These are phyloP conservation scores for Rhagonycha lutea DNA, from an alignment of 2,888 invertebrate species.

Conservation along the genomic window DNA sequence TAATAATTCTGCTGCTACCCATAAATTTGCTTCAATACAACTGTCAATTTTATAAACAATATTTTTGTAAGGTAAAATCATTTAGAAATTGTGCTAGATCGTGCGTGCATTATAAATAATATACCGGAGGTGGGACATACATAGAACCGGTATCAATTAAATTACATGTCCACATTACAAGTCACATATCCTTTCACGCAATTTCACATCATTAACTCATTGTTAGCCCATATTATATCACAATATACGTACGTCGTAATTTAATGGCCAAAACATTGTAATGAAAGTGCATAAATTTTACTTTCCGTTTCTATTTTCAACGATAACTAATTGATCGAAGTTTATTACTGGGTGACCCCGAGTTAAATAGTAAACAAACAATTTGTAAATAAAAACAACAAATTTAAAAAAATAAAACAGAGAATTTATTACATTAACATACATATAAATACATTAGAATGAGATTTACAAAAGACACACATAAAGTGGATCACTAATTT, in stretches of 20 bases:
- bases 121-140: background rate
- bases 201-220: slow-evolving; percentile 6
- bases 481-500: slow-evolving; percentile 21
- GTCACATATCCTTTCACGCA: slow-evolving; percentile 18
- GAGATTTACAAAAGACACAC: slow-evolving; percentile 23
- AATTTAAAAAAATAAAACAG: slow-evolving; percentile 29
- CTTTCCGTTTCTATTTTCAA: background rate
- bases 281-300: slow-evolving; percentile 4
- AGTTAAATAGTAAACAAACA: background rate
- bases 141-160: background rate
- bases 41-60: background rate
- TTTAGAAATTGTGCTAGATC: slow-evolving; percentile 9
- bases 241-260: slow-evolving; percentile 1
- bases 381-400: slow-evolving; percentile 10
- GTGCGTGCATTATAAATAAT: background rate
- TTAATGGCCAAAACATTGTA: slow-evolving; percentile 5
- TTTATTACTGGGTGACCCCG: background rate
- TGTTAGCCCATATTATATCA: slow-evolving; percentile 6
- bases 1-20: background rate
- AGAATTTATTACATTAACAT: slow-evolving; percentile 27
- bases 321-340: background rate
- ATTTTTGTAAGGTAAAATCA: background rate
- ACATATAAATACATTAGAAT: slow-evolving; percentile 27
- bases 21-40: background rate
- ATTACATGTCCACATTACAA: slow-evolving; percentile 5